Evolutionary conservation across 37 sponge, comb jelly and placozoan species (phyloP), one percentile per base, ranked within the genome.

Genomic region (Axinella damicornis): DNA sequence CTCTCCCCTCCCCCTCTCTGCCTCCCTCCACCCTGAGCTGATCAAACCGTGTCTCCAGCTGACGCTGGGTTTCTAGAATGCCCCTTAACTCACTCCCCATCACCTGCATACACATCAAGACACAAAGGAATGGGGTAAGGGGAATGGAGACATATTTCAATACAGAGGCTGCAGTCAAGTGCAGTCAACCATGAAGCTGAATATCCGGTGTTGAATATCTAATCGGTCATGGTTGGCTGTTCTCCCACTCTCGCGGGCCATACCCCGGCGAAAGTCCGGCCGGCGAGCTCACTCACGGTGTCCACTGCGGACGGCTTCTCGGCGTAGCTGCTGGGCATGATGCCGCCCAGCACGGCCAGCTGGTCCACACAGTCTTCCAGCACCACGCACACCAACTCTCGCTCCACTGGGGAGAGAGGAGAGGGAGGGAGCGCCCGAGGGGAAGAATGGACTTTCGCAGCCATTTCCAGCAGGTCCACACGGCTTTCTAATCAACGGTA

Each of bases 301-400:
- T 91, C 92, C 66, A 86, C 83, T 25, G 92, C 83, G 9, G 92
- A 86, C 9, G 92, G 83, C 33, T 86, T 86, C 14, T 75, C 81
- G 36, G 76, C 46, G 61, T 79, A 81, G 73, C 32, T 73, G n/a
- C 32, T 73, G 12, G 92, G 85, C 46, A 89, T 81, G 38, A 97
- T 90, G 9, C 90, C 93, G 0, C 93, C 93, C 62, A 97, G 78
- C 17, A 97, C 82, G 24, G 88, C 87, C 40, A 94, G 64, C 83
- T 97, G 94, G 69, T 97, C 92, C 6, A 84, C 84, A 68, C 82
- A 86, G 75, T 97, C 97, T 66, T 92, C 88, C 58, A 97, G 71
- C 20, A 94, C 91, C 2, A 88, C 85, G 12, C 71, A 88, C 24
- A 90, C 64, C 60, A 71, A 53, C 55, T 88, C 93, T 62, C 85